Evolutionary conservation across 2,113 vertebrate genomes (phyloP), one percentile per base, ranked within the genome.

Genomic region (Elgaria multicarinata): DNA sequence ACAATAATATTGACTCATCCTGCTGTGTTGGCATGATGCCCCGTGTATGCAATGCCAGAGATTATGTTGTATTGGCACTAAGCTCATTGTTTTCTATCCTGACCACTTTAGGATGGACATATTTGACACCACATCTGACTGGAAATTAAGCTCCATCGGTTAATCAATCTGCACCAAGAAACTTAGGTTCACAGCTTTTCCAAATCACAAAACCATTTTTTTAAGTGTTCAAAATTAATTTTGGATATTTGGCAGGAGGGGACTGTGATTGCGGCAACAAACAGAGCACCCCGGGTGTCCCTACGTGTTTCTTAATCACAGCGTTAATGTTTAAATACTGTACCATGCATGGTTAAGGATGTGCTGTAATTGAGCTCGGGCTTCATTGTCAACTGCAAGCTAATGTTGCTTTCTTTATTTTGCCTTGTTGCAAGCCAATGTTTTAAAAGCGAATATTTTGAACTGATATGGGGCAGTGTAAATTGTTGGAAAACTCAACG

Each of bases 361-460:
- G 22, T 0, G 2, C 3, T 90, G 79, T n/a, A 67, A 0, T 31
- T 33, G 18, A 89, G 58, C 74, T 85, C 26, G 0, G n/a, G 42
- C 8, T 87, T 87, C 53, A 80, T 90, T 58, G 44, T 33, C 1
- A 55, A 2, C 87, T 88, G 7, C 10, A 83, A 44, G 6, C 1
- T 71, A 83, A 72, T 76, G 81, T 64, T 31, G 3, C 14, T 33
- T 84, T 93, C 31, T n/a, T 28, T 62, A 20, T 89, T 20, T 89
- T 87, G 78, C 82, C 84, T 69, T 18, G 74, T 76, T 84, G 82
- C 0, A 44, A 13, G 39, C 13, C n/a, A 12, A 0, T 66, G 92
- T 92, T 90, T 86, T 4, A 82, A 79, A 69, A 86, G 3, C 28
- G n/a, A 18, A 16, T 87, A 39, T 77, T 83, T 93, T 87, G 2